Evolutionary conservation across 2,797 vertebrate genomes (phyloP), one percentile per base, ranked within the genome.

Genomic region (Okamejei kenojei): DNA sequence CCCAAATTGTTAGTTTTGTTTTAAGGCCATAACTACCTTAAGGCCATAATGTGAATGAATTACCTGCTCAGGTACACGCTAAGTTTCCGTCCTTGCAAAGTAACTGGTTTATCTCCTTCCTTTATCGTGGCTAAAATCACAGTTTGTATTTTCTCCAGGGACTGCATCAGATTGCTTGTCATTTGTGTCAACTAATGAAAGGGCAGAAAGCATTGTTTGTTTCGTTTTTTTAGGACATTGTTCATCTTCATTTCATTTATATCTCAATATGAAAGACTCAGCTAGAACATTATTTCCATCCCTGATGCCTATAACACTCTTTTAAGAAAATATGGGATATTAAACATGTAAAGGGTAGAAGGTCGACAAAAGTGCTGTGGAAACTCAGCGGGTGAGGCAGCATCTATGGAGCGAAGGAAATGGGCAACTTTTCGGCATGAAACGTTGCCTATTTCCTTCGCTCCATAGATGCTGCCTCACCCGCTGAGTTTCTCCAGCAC

Each of bases 111-210:
- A 15, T 86, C 58, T 1, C 82, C 82, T 86, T 86, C 82, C 82
- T 63, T 86, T n/a, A 86, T 63, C 58, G 13, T 86, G 82, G 82
- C n/a, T 6, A 86, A 63, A 63, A 86, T 29, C 26, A 17, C 58
- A 63, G 54, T 63, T 63, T 86, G 82, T 86, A 86, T 63, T 86
- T 86, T 86, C 26, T 86, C 82, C 58, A 86, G 82, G 32, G 82
- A 86, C 26, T 61, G 11, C 7, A 86, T 86, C 29, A 63, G 5
- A 8, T 7, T 63, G 58, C 11, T 86, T n/a, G 82, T 5, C 26
- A 32, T 63, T 29, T 6, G n/a, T 29, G 61, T n/a, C 82, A 17
- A 61, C 82, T 86, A 86, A 61, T 84, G 11, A n/a, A 63, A 86
- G n/a, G 58, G 63, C 13, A 63, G 17, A 61, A 32, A 63, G 29